Base-by-base conservation (phyloP, 2,888 invertebrate species). In the Hydraecia micacea region DNA sequence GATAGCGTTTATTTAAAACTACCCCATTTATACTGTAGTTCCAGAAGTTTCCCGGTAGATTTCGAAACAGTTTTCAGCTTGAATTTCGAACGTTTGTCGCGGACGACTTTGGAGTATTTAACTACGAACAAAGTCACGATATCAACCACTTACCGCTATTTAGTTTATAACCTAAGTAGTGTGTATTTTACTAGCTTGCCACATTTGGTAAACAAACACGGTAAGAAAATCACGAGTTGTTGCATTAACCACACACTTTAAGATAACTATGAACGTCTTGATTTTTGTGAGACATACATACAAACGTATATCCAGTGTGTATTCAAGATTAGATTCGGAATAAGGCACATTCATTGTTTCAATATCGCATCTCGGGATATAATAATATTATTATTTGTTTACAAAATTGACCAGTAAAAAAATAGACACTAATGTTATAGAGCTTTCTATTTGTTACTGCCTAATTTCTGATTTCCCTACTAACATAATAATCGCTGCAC, bases 1-100 rank as follows among this genome's bases (percentile, higher is more conserved):
- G 46, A 73, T 73, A 49, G 66, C 58, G 18, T 63, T 58, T 49
- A 73, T 71, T 79, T 65, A 42, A 80, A 73, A 70, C 67, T 63
- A 83, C 39, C 5, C 5, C 21, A 66, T 67, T 79, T 73, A 62
- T 13, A 25, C 13, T 42, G 39, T 49, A 72, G 79, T 52, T 60
- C 15, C 39, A 39, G 58, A 73, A 84, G 66, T 62, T 79, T 9
- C 8, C 8, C 25, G 39, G 67, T 65, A 28, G 13, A 63, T 73
- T 73, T 65, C 67, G 18, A 11, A 39, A 25, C n/a, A 46, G 39
- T 72, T 42, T 77, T 18, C n/a, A 66, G 42, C 18, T 65, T 36
- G 21, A 67, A 42, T 81, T 75, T 71, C 6, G 32, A 67, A 62
- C 39, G 32, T 68, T 77, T 82, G 63, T 65, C 15, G 49, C 49